Conservation (phyloP, 2,113 vertebrate genomes). For the Ailurus styani region DNA sequence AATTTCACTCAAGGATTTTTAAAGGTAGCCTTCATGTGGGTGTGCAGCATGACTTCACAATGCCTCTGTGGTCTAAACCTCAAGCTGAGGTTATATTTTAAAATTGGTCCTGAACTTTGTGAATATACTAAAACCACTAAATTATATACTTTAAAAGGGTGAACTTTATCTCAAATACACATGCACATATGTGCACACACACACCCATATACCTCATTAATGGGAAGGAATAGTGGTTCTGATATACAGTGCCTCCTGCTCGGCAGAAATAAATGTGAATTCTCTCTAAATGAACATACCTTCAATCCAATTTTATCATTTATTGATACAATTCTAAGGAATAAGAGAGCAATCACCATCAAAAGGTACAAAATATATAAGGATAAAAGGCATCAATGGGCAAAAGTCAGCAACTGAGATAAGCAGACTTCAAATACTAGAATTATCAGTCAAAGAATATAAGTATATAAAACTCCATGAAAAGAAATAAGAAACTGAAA, state of each 20-base stretch:
- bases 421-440: neutral
- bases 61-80: neutral
- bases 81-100: neutral
- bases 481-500: neutral
- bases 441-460: neutral
- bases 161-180: neutral
- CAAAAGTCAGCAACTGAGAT: neutral
- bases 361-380: neutral
- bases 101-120: neutral
- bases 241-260: neutral
- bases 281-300: neutral
- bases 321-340: slow-evolving; percentile 6
- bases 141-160: neutral
- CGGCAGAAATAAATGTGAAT: neutral
- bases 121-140: neutral
- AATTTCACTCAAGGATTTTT: neutral
- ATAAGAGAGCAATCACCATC: neutral
- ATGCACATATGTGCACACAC: neutral
- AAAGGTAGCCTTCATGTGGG: neutral
- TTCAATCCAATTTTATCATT: neutral
- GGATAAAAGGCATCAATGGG: neutral
- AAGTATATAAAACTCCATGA: neutral
- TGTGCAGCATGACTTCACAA: neutral
- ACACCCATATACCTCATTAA: neutral
- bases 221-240: neutral